Conservation (phyloP, 2,888 invertebrate genomes). For the Limnephilus marmoratus region DNA sequence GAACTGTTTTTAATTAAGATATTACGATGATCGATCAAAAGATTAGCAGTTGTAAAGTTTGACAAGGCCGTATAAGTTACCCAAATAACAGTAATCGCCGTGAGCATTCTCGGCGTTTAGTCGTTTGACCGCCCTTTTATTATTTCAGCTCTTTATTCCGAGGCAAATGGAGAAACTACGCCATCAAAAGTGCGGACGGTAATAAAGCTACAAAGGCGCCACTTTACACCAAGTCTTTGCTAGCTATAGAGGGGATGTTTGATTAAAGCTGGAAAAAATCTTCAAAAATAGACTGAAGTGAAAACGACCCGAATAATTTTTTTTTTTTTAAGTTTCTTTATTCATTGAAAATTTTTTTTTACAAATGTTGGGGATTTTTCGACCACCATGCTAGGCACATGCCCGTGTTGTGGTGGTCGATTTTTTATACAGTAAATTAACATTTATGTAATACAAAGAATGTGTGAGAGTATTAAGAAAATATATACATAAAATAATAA, state of each 20-base stretch:
- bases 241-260: slow-evolving; percentile 18
- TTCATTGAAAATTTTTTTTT: no score
- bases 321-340: no score
- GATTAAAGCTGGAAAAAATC: slow-evolving; percentile 26
- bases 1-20: background rate
- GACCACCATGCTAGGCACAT: no score
- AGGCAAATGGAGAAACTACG: slow-evolving; percentile 35
- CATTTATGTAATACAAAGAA: no score
- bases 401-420: no score
- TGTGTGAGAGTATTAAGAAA: no score
- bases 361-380: no score
- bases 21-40: background rate
- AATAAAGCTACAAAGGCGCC: slow-evolving; percentile 40
- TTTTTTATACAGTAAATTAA: no score
- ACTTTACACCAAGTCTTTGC: slow-evolving; percentile 8
- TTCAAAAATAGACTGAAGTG: slow-evolving; percentile 4
- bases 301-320: slow-evolving; percentile 32
- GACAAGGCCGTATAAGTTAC: slow-evolving; percentile 24
- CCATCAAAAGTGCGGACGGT: slow-evolving; percentile 29
- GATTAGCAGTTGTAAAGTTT: background rate
- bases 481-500: no score
- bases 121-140: slow-evolving; percentile 49
- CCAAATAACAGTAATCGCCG: slow-evolving; percentile 22
- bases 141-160: slow-evolving; percentile 45
- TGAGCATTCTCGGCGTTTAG: slow-evolving; percentile 32